Base-by-base conservation (phyloP, 2,113 vertebrate species). In the Myrmecophaga tridactyla region DNA sequence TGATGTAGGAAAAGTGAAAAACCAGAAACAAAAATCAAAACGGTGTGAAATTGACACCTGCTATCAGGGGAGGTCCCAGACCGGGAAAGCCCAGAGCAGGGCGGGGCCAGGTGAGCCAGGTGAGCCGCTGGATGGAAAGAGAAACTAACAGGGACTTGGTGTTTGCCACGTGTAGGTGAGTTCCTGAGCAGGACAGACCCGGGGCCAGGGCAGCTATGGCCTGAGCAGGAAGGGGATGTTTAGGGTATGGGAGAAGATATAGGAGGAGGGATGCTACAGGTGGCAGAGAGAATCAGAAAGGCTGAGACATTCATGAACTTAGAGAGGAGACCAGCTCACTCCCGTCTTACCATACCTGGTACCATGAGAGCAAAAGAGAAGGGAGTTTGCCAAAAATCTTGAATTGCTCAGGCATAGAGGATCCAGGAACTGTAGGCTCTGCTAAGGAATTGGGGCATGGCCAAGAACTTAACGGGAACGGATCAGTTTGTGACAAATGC, bases 1-100 rank as follows among this genome's bases (percentile, higher is more conserved):
- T 97, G 96, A 96, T 83, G 96, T 65, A 86, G 86, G 83, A 95
- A 89, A 97, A 96, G 36, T n/a, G 97, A 95, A 97, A 97, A 76
- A 31, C 0, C 80, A 96, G 95, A 94, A 67, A 53, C 95, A 96
- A 97, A 94, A n/a, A n/a, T n/a, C n/a, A n/a, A n/a, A n/a, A 10
- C 12, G n/a, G 29, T 7, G 23, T 17, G 6, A 43, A 48, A 11
- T 12, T 46, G 23, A 36, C 69, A 56, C 20, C 2, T 0, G 31
- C 89, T 72, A 11, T 67, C 41, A 72, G 85, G 67, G 46, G 62
- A 91, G 56, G 36, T 12, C 51, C 53, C 72, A 1, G 72, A 56
- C 86, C 21, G 89, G 88, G 87, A 29, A 92, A 92, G 69, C 76
- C 90, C 81, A 4, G 21, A 27, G 43, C 34, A 3, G 75, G 73